Evolutionary conservation across 2,113 vertebrate genomes (phyloP).

Genomic region (Xyliphius kryptos): DNA sequence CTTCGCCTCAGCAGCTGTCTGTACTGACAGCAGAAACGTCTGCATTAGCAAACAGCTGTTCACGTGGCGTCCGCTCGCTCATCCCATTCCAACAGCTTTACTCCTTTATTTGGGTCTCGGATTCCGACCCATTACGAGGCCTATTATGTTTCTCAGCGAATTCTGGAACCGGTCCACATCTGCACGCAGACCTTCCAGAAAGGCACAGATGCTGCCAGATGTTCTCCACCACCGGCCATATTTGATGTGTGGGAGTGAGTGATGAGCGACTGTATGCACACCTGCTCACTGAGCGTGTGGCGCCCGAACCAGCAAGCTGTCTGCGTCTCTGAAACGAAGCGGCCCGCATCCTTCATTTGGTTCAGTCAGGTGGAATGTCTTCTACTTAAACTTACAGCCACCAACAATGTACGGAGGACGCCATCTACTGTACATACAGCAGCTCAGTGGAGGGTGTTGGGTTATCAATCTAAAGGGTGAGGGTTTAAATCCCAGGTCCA

Average conservation of each 20-base stretch:
- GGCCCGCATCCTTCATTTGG: not conserved
- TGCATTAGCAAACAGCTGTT: conserved; percentile 62
- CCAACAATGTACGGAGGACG: too few species aligned
- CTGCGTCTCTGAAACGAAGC: not conserved
- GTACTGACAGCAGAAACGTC: conserved; percentile 60
- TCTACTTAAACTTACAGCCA: not conserved
- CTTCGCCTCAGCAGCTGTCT: conserved; percentile 60
- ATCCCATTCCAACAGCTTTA: conserved; percentile 67
- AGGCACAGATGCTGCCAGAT: conserved; percentile 45
- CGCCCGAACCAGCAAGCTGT: conserved; percentile 17
- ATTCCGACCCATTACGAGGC: conserved; percentile 62
- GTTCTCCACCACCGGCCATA: conserved; percentile 35
- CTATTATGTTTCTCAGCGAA: conserved; percentile 48
- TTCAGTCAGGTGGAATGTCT: not conserved
- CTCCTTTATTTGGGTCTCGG: conserved; percentile 61
- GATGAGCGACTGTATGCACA: conserved; percentile 14
- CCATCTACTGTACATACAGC: too few species aligned
- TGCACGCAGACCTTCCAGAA: conserved; percentile 35
- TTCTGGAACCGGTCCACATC: conserved; percentile 54
- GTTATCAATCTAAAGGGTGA: too few species aligned
- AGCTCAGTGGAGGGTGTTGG: too few species aligned
- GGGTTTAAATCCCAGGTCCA: too few species aligned
- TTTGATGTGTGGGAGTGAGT: conserved; percentile 13
- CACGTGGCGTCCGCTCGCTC: conserved; percentile 60
- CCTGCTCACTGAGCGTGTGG: conserved; percentile 5